These are phyloP conservation scores for Crotalus helleri DNA, from an alignment of 2,113 vertebrate genomes.

Conservation along the genomic window DNA sequence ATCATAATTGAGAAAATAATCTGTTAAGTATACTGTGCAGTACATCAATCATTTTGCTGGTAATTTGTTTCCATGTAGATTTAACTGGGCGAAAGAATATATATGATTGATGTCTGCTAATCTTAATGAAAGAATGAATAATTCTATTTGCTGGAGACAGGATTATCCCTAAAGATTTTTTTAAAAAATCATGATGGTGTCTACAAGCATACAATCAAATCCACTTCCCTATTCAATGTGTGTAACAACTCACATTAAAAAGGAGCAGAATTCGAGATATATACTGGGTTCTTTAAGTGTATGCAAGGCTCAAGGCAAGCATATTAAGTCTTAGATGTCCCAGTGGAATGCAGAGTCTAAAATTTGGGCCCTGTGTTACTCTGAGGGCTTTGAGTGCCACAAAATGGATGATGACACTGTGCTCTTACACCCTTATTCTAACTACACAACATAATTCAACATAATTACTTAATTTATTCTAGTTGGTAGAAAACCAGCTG, in stretches of 20 bases:
- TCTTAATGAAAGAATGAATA: not conserved
- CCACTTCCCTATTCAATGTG: not conserved
- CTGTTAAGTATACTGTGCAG: not conserved
- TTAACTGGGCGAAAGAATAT: not conserved
- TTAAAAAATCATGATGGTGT: not conserved
- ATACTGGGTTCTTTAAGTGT: not conserved
- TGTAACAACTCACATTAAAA: not conserved
- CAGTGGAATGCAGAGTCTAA: not conserved
- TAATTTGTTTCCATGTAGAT: not conserved
- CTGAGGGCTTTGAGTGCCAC: not conserved
- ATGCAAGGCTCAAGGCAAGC: not conserved
- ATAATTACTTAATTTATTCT: not conserved
- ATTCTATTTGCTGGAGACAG: not conserved
- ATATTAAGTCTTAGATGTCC: not conserved
- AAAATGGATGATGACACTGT: not conserved
- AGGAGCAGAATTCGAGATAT: not conserved
- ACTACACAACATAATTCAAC: not conserved
- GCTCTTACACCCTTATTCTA: not conserved
- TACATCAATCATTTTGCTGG: not conserved
- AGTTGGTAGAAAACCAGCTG: not conserved
- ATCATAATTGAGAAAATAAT: not conserved
- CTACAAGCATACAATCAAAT: not conserved
- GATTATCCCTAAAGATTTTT: not conserved
- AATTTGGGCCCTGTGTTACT: not conserved
- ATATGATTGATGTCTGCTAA: not conserved